These are phyloP conservation scores for Micropterix aruncella DNA, from an alignment of 2,888 invertebrate genomes.

Conservation along the genomic window DNA sequence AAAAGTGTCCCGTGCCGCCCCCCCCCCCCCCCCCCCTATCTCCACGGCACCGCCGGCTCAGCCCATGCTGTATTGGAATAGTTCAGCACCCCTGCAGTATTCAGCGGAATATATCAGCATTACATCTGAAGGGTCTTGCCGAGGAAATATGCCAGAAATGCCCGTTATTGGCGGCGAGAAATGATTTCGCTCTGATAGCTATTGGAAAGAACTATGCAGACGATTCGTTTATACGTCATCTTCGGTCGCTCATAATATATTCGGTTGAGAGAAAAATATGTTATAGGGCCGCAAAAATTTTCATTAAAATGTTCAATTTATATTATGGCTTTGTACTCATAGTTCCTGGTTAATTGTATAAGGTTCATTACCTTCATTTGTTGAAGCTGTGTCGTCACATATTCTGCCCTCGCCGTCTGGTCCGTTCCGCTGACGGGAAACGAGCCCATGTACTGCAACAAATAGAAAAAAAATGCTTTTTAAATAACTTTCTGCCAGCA, in stretches of 20 bases:
- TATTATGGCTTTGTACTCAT: no score
- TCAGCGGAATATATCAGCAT: not conserved
- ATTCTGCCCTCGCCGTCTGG: constrained; percentile 46
- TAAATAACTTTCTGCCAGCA: constrained; percentile 1
- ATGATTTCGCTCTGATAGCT: not conserved
- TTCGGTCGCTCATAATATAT: no score
- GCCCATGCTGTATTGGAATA: not conserved
- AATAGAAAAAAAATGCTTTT: constrained; percentile 16
- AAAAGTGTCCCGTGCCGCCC: not conserved
- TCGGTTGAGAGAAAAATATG: no score
- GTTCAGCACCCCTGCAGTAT: not conserved
- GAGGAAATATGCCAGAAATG: not conserved
- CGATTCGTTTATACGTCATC: no score
- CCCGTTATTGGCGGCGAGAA: not conserved
- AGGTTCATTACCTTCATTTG: constrained; percentile 49
- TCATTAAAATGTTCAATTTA: no score
- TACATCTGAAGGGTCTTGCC: not conserved
- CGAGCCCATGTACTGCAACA: constrained; percentile 61
- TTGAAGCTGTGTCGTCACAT: constrained; percentile 46
- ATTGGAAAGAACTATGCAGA: no score
- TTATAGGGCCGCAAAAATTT: no score
- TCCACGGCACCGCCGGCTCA: not conserved
- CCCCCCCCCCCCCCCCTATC: not conserved
- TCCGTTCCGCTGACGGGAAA: constrained; percentile 60
- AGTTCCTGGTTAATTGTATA: no score